Evolutionary conservation across 2,113 vertebrate species (phyloP).

Genomic region (Axis porcinus): DNA sequence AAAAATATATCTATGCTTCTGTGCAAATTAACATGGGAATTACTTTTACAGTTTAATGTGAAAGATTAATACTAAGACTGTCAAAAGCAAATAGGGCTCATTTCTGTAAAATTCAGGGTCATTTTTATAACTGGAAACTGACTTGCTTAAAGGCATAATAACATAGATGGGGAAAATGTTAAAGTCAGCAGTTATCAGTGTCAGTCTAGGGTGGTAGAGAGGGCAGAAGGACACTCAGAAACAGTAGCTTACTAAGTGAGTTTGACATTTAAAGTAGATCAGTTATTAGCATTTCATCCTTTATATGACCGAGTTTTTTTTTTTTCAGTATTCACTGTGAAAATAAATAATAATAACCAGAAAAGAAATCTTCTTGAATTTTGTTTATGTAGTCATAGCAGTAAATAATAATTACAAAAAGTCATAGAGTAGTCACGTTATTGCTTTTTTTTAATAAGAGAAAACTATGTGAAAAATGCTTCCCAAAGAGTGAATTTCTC

Average conservation of each 20-base stretch:
- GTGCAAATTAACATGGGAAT: not conserved
- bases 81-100: conserved; percentile 30
- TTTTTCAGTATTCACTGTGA: not conserved
- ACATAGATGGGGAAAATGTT: not conserved
- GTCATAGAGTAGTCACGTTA: not conserved
- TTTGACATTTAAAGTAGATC: not conserved
- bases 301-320: not conserved
- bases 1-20: not conserved
- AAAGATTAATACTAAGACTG: not conserved
- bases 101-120: conserved; percentile 17
- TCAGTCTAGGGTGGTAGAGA: not conserved
- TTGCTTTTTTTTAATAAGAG: not conserved
- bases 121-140: conserved; percentile 29
- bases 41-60: conserved; percentile 25
- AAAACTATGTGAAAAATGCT: not conserved
- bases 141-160: conserved; percentile 20
- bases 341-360: not conserved
- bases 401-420: not conserved
- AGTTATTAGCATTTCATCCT: not conserved
- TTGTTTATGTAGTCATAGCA: not conserved
- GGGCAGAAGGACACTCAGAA: not conserved
- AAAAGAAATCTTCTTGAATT: not conserved
- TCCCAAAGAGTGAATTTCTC: not conserved
- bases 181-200: not conserved
- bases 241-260: not conserved